phyloP scores from a whole-genome alignment of 2,888 invertebrate species.

The Lordiphosa fenestrarum region DNA sequence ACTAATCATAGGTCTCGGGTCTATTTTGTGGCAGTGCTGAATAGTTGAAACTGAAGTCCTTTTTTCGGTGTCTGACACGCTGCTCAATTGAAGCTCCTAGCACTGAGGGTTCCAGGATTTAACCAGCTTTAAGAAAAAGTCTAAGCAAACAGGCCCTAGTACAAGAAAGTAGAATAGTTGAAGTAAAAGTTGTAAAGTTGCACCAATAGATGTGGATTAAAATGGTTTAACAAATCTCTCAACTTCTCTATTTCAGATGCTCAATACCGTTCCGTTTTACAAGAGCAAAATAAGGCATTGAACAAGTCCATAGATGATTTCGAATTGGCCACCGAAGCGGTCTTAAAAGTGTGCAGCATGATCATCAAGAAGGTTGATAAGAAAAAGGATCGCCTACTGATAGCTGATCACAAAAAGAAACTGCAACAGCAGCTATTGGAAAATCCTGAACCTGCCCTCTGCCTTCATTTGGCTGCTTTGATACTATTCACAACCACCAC shows the following conservation, averaged over 20 bases:
- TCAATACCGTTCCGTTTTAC: conserved; percentile 85
- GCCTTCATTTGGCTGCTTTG: conserved; percentile 88
- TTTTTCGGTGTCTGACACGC: too few relatives aligned
- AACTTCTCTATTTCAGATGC: conserved; percentile 80
- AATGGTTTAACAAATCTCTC: not conserved
- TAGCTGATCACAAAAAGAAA: conserved; percentile 90
- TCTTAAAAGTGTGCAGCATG: conserved; percentile 87
- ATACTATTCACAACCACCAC: conserved; percentile 90
- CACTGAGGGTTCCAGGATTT: too few relatives aligned
- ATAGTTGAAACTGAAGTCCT: too few relatives aligned
- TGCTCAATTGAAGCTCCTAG: too few relatives aligned
- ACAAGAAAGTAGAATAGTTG: too few relatives aligned
- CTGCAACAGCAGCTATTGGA: conserved; percentile 88
- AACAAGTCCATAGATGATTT: conserved; percentile 89
- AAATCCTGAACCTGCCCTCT: conserved; percentile 88
- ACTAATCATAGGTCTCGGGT: too few relatives aligned
- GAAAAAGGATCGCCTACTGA: conserved; percentile 89
- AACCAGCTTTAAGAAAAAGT: too few relatives aligned
- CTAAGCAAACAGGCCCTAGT: too few relatives aligned
- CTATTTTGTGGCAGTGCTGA: too few relatives aligned
- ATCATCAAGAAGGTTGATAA: conserved; percentile 94
- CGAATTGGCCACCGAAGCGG: conserved; percentile 86
- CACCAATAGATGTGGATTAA: too few relatives aligned
- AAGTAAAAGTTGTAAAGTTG: too few relatives aligned
- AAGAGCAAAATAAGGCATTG: conserved; percentile 86